Evolutionary conservation across 1,140 invertebrate genomes (phyloP).

Genomic region (Bombyx mandarina): DNA sequence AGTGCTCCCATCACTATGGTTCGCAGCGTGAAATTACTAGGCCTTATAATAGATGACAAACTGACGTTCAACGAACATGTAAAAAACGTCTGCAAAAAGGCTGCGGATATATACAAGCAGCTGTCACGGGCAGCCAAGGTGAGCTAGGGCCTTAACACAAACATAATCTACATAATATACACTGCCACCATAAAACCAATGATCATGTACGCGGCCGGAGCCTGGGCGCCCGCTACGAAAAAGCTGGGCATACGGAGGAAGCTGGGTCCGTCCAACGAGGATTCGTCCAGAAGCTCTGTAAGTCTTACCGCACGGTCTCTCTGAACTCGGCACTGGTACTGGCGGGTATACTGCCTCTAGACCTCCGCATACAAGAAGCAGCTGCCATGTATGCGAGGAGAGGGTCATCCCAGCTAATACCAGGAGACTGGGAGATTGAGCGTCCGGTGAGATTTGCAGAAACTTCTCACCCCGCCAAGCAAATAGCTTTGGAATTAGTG

Average conservation of each 20-base stretch:
- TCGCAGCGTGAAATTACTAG: neutral
- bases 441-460: too few relatives aligned
- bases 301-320: neutral
- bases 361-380: neutral
- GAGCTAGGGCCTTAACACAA: neutral
- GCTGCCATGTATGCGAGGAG: too few relatives aligned
- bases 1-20: too few relatives aligned
- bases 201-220: conserved; percentile 1
- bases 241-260: neutral
- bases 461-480: too few relatives aligned
- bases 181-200: neutral
- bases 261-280: neutral
- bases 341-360: neutral
- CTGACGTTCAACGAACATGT: conserved; percentile 1
- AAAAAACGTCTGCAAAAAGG: neutral
- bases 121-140: neutral
- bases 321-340: neutral
- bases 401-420: too few relatives aligned
- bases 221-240: neutral
- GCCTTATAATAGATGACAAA: neutral
- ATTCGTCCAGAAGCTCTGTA: neutral
- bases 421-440: too few relatives aligned
- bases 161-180: neutral
- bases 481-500: too few relatives aligned
- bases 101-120: conserved; percentile 1